Evolutionary conservation across 2,797 vertebrate genomes (phyloP), one percentile per base, ranked within the genome.

Genomic region (Sternarchorhynchus goeldii): DNA sequence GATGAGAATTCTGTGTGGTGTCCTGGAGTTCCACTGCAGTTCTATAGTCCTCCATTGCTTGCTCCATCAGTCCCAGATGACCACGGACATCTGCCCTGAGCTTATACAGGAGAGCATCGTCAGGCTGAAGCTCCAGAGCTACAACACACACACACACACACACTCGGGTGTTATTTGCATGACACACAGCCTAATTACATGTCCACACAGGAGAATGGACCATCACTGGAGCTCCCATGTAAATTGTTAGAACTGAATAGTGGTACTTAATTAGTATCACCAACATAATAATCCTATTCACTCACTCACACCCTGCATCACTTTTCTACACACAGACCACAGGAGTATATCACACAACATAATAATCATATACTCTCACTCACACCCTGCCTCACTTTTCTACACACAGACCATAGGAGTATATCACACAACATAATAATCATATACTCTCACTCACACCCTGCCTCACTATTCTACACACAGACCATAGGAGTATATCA

Each of bases 41-140:
- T 69, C 87, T 92, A 78, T 94, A 94, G 83, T 95, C 92, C 65
- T 88, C 75, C 67, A 94, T 41, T 16, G 93, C 93, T 81, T 91
- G 87, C 70, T 90, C 86, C 5, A 60, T 89, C 81, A 88, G 83
- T 75, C 91, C 91, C 65, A 93, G 62, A 87, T 92, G 91, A 82
- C 90, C 90, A 85, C 85, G 87, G 83, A 93, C 88, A 83, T 93
- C 90, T 82, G 93, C 91, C 86, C 93, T 92, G 25, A 93, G 85
- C 75, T 90, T 90, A 81, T 92, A 93, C 36, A 90, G 80, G 66
- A 90, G 58, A 73, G 89, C 86, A 83, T 94, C 90, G 75, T 87
- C 78, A 60, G 93, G 92, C 50, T 92, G 90, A 85, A 94, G 87
- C 58, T 87, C 78, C 41, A 94, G 83, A 64, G 92, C 93, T 94